Percentiles rank a stretch among this genome's conserved stretches.
phyloP scores from a whole-genome alignment of 2,888 invertebrate species.

The Cenopis cana region DNA sequence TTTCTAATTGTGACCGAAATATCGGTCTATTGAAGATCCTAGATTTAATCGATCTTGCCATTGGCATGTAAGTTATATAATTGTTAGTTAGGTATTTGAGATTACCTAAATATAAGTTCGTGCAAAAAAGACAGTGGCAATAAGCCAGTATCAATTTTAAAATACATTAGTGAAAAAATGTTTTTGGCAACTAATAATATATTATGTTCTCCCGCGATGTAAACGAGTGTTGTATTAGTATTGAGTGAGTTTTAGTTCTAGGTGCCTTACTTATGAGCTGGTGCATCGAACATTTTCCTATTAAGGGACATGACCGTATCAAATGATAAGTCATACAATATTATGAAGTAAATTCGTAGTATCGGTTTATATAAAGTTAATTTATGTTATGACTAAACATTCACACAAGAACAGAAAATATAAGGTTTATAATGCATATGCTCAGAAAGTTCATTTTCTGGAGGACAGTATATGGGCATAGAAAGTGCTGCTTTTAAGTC shows the following conservation, averaged over 20 bases:
- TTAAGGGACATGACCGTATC: neutral
- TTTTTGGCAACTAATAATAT: slow-evolving; percentile 31
- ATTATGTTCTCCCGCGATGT: neutral
- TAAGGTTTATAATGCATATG: too few relatives aligned
- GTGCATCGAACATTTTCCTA: slow-evolving; percentile 50
- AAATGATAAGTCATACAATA: neutral
- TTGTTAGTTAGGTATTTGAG: slow-evolving; percentile 27
- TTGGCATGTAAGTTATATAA: slow-evolving; percentile 31
- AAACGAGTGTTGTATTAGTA: neutral
- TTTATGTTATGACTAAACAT: too few relatives aligned
- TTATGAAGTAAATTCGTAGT: neutral
- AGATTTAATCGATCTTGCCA: slow-evolving; percentile 24
- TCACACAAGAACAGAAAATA: too few relatives aligned
- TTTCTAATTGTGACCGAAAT: slow-evolving; percentile 15
- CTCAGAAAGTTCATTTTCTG: too few relatives aligned
- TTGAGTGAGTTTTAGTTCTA: slow-evolving; percentile 24
- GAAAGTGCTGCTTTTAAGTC: too few relatives aligned
- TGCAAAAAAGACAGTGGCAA: slow-evolving; percentile 38
- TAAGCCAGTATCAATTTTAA: slow-evolving; percentile 33
- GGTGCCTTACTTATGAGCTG: slow-evolving; percentile 61
- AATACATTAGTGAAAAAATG: slow-evolving; percentile 31
- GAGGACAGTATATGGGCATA: too few relatives aligned
- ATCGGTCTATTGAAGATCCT: slow-evolving; percentile 5
- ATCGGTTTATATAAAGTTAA: neutral
- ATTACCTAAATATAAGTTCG: slow-evolving; percentile 29